Conservation (phyloP, 1,140 invertebrate species). For the Hypothenemus hampei region DNA sequence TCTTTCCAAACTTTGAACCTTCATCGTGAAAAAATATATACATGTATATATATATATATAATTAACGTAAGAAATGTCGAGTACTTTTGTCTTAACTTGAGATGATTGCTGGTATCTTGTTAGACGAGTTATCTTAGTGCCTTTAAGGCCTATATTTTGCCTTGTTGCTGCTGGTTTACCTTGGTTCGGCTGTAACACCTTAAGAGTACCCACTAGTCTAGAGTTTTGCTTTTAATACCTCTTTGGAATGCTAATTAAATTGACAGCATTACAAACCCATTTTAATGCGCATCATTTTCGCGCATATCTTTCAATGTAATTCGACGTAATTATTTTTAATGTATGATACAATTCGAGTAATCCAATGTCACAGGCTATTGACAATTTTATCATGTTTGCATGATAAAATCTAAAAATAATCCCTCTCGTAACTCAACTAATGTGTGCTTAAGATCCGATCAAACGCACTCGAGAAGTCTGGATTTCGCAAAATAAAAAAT, state of each 20-base stretch:
- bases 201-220: slow-evolving; percentile 18
- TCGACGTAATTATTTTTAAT: no score
- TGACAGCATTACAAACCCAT: slow-evolving; percentile 5
- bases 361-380: no score
- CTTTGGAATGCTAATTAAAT: slow-evolving; percentile 11
- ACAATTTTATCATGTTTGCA: neutral
- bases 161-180: slow-evolving; percentile 21
- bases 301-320: no score
- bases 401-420: slow-evolving; percentile 3
- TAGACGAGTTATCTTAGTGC: slow-evolving; percentile 19
- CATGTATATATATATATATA: no score
- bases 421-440: neutral
- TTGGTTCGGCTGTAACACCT: slow-evolving; percentile 19
- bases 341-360: no score
- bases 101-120: slow-evolving; percentile 5
- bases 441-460: neutral
- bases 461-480: neutral
- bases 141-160: slow-evolving; percentile 25
- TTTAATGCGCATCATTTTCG: no score
- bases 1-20: slow-evolving; percentile 13
- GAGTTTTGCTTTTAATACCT: slow-evolving; percentile 11
- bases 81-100: neutral
- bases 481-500: slow-evolving; percentile 17
- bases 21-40: slow-evolving; percentile 5
- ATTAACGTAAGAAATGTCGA: no score